Evolutionary conservation across 1,140 invertebrate genomes (phyloP), one percentile per base, ranked within the genome.

Genomic region (Zaprionus capensis): DNA sequence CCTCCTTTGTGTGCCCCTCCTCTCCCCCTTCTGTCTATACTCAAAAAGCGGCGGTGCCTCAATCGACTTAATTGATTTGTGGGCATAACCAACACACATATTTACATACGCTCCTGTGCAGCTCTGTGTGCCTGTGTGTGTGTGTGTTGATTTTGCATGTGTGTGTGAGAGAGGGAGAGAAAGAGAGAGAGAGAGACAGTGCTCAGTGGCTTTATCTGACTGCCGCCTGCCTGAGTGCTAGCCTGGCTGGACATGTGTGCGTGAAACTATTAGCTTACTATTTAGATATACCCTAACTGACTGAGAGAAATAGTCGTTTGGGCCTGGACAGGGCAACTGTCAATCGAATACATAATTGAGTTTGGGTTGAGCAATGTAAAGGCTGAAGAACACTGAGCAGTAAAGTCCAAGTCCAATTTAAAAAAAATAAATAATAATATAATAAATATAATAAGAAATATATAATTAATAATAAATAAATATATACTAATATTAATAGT

Each of bases 51-150:
- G 64, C 70, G 71, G 64, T 67, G 78, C 55, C 73, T 68, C 82
- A 91, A 91, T 91, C 91, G 90, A 83, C 90, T 90, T 91, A 91
- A 91, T 91, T 91, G 85, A 91, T 91, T 91, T 92, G 90, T 91
- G 79, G 85, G 84, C 84, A 88, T 90, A 84, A 90, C 85, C 84
- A 88, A 78, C 75, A 88, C 75, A 88, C 85, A 84, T 88, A 79
- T 88, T 90, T 88, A 68, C 84, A 76, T 70, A 69, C 58, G 63
- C 58, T 17, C 57, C 44, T 59, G 49, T 49, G 28, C 53, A 41
- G 38, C 26, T 55, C 31, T 34, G 31, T 34, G 7, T 31, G 7
- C 28, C 0, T 31, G 6, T 59, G 36, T 57, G 65, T 81, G 56
- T 78, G 62, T 62, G 59, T 61, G 58, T 62, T 62, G 57, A 55